Evolutionary conservation across 2,888 invertebrate species (phyloP), one percentile per base, ranked within the genome.

Genomic region (Eledona agricola): DNA sequence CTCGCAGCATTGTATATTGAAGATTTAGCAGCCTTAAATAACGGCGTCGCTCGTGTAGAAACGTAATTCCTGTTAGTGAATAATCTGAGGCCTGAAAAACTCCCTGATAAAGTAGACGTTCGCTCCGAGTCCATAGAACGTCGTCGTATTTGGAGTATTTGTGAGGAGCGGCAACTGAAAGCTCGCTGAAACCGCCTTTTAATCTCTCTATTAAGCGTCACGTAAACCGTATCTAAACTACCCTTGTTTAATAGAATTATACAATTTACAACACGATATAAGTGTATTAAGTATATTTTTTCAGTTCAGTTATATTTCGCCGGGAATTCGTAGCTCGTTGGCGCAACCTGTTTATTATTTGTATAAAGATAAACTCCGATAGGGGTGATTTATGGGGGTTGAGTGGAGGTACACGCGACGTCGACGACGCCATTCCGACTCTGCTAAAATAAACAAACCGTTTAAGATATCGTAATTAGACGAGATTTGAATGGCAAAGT

Each of bases 311-410:
- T 56, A 52, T 57, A 60, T 59, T 60, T 65, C 54, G 63, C 65
- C 60, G 62, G 63, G 59, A 66, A 65, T 66, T 71, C 71, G 67
- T 71, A 65, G 67, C 65, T 64, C 63, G 58, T 64, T 61, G 62
- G 65, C 66, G 69, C 66, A 67, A 71, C 63, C 72, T 72, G 72
- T 74, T 73, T 72, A 72, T 72, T 74, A 72, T 74, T 73, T 73
- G 73, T 73, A 67, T 66, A 67, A 65, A 72, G 72, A 74, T 74
- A 72, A 72, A 63, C 59, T 59, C 56, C 31, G 67, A 69, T 69
- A 67, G 61, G 53, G 66, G 63, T 71, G 71, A 71, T 71, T 70
- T 70, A 70, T 69, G 67, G 37, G 40, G 55, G 63, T 61, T 32
- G 42, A 49, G 45, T 46, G 47, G 42, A 9, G 58, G 54, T 49